Base-by-base conservation (phyloP, 1,140 invertebrate species). In the Dendrolimus punctatus region DNA sequence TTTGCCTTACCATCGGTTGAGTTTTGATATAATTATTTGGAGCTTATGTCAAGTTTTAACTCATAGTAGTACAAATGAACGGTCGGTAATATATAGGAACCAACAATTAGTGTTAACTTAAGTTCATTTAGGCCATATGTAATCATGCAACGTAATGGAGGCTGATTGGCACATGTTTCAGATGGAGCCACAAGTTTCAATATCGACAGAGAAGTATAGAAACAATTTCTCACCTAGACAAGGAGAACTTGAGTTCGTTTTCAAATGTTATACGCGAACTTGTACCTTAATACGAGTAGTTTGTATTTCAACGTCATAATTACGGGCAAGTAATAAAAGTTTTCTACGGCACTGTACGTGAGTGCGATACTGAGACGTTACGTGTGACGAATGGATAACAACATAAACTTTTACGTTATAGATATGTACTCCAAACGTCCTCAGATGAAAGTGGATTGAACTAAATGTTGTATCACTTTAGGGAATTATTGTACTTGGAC, bases 361-460 rank as follows among this genome's bases (percentile, higher is more conserved):
- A 79, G 57, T 55, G 59, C 61, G 69, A 62, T 72, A 73, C 63
- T 57, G 68, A 74, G 64, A 67, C 63, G 61, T 64, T 64, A 79
- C 73, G 76, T 71, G 73, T 76, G 69, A 72, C 65, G 76, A 76
- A 76, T 79, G 57, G 66, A 66, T 66, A 76, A 75, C 65, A 68
- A 62, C 55, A 40, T 37, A 40, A 64, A 66, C 58, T 55, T 51
- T 53, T 51, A 54, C 56, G 55, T 58, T 63, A 64, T 60, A 64
- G 61, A 60, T 60, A 60, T 42, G 50, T 60, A 55, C 46, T 57
- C 51, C 23, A 23, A 23, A 23, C 53, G 47, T 55, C 56, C 51
- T 53, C 48, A 60, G 54, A 62, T 52, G 55, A 64, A 60, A 76
- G 66, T 66, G 51, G 61, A 68, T 70, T 66, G 55, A 64, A 71